Base-by-base conservation (phyloP, 2,797 vertebrate genomes). In the Chaetodon trifasciatus region DNA sequence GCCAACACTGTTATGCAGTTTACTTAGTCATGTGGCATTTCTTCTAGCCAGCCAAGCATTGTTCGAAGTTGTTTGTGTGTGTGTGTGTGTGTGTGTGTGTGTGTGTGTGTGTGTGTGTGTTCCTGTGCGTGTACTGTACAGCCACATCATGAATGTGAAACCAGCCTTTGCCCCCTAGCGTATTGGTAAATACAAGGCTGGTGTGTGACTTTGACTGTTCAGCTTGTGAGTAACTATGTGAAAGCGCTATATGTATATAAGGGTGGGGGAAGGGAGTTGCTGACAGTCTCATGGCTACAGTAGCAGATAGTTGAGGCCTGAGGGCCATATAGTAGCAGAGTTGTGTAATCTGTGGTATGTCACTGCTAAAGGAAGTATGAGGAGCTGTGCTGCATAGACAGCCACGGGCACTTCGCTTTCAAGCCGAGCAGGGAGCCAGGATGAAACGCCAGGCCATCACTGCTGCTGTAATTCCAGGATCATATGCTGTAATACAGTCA, bases 321-420 rank as follows among this genome's bases (percentile, higher is more conserved):
- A 70, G 67, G 87, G 82, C 78, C 58, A 21, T 81, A 70, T 83
- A 91, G 88, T 89, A 87, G 81, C 87, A 77, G 65, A 67, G 67
- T 94, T 94, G 91, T 78, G 90, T 89, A 92, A 93, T 84, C 70
- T 76, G 65, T 87, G 78, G 77, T 83, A 74, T 89, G 84, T 86
- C 89, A 88, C 52, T 7, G 78, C 12, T 39, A 61, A 81, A 85
- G 76, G 65, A 87, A 70, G 74, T 70, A 62, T 40, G 58, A 65
- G 76, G 53, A 85, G 70, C 72, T 76, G 52, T 47, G 28, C 47
- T 70, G 68, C 24, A 67, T 73, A 78, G 68, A 69, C 70, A 19
- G 66, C 82, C 40, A 19, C 7, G 1, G 71, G 85, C 56, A 0
- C 61, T 52, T 58, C 4, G 42, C 23, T 67, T 53, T 83, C 58